A percentile compares a stretch with the other conserved stretches of the same genome.
Conservation (phyloP, 2,888 invertebrate genomes). For the Halocaridina rubra region DNA sequence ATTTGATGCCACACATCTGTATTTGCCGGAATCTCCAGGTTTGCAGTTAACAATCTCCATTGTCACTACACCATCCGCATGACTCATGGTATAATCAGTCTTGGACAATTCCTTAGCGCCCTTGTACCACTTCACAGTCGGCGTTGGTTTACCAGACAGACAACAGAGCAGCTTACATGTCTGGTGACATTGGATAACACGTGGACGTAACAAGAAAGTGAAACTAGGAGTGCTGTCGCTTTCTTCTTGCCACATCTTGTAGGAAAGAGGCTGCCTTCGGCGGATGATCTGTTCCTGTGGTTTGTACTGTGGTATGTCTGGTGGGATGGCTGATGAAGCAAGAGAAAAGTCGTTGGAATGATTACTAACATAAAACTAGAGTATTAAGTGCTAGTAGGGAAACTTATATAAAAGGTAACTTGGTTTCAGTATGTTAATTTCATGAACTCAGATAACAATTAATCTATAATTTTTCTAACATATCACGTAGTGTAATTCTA, state of each 20-base stretch:
- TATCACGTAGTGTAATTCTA: too few relatives aligned
- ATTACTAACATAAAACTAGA: too few relatives aligned
- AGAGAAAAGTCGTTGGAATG: too few relatives aligned
- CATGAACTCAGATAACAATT: too few relatives aligned
- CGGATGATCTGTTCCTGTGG: conserved; percentile 80
- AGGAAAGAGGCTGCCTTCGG: conserved; percentile 83
- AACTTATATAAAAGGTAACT: too few relatives aligned
- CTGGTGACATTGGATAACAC: conserved; percentile 95
- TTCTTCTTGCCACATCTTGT: conserved; percentile 92
- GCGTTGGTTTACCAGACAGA: conserved; percentile 92
- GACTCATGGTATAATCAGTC: conserved; percentile 89
- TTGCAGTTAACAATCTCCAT: conserved; percentile 96
- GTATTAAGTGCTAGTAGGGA: too few relatives aligned
- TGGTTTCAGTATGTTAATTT: too few relatives aligned
- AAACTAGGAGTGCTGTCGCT: conserved; percentile 94
- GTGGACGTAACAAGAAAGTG: conserved; percentile 97
- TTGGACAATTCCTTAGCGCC: conserved; percentile 91
- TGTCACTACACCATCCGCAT: conserved; percentile 94
- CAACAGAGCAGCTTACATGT: conserved; percentile 98
- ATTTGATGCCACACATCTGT: conserved; percentile 93
- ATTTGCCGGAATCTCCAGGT: conserved; percentile 95
- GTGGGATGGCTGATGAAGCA: conserved; percentile 77
- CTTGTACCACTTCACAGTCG: conserved; percentile 82
- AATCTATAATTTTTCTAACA: too few relatives aligned
- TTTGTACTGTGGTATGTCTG: conserved; percentile 77